Conservation (phyloP, 2,113 vertebrate species). For the Corydoras sp. region DNA sequence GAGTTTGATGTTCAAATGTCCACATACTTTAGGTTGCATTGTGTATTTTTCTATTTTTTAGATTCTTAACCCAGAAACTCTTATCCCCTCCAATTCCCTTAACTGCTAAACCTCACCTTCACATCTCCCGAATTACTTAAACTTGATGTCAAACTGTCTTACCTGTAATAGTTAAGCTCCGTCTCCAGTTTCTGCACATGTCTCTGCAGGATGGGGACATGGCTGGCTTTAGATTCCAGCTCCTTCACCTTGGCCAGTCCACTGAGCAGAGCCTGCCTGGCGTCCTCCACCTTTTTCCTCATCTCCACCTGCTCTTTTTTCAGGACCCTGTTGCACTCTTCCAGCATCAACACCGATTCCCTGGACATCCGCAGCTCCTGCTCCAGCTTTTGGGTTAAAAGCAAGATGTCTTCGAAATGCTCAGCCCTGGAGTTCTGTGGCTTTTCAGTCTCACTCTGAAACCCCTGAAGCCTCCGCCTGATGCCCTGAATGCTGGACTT, state of each 20-base stretch:
- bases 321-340: constrained; percentile 73
- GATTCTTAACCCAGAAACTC: too few species aligned
- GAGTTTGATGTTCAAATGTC: too few species aligned
- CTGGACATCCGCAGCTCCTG: constrained; percentile 73
- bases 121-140: too few species aligned
- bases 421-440: constrained; percentile 66
- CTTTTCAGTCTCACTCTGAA: constrained; percentile 55
- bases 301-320: constrained; percentile 76
- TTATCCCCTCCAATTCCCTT: too few species aligned
- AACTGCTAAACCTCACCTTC: too few species aligned
- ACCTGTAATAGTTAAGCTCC: constrained; percentile 80
- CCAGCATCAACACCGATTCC: constrained; percentile 64
- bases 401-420: constrained; percentile 72
- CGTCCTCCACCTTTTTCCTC: constrained; percentile 83
- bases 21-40: too few species aligned
- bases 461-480: too few species aligned
- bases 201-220: constrained; percentile 72
- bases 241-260: constrained; percentile 85
- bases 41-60: too few species aligned
- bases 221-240: constrained; percentile 74
- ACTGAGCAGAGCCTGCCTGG: constrained; percentile 69
- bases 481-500: constrained; percentile 41
- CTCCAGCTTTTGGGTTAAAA: constrained; percentile 72
- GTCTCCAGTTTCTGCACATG: constrained; percentile 74
- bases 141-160: constrained; percentile 36